Evolutionary conservation across 2,888 invertebrate species (phyloP).

Genomic region (Xestia ashworthii): DNA sequence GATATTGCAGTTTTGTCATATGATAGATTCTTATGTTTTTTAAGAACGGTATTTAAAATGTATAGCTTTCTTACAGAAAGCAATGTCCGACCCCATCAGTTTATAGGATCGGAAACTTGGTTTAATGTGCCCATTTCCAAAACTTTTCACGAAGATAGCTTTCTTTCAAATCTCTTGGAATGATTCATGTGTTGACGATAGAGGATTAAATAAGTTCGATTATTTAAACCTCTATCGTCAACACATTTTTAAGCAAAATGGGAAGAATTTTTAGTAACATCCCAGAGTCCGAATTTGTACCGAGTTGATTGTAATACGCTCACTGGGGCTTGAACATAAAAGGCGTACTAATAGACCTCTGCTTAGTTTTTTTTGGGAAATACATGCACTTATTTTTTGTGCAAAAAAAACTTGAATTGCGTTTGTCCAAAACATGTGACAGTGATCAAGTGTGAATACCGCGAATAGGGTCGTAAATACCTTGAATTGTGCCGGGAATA

Average conservation of each 20-base stretch:
- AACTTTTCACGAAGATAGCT: not conserved
- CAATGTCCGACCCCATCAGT: not conserved
- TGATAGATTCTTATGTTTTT: too few relatives aligned
- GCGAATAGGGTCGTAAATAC: conserved; percentile 32
- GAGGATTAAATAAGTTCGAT: too few relatives aligned
- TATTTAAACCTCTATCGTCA: not conserved
- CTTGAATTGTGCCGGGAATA: conserved; percentile 28
- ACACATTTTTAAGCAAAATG: not conserved
- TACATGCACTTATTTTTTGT: not conserved
- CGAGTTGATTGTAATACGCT: not conserved
- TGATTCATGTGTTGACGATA: too few relatives aligned
- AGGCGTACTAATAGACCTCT: not conserved
- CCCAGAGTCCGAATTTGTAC: not conserved
- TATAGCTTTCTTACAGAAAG: too few relatives aligned
- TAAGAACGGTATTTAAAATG: too few relatives aligned
- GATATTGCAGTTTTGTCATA: too few relatives aligned
- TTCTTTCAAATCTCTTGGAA: conserved; percentile 8
- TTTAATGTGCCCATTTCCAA: not conserved
- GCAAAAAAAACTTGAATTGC: not conserved
- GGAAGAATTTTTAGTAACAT: not conserved
- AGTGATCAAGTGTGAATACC: conserved; percentile 17
- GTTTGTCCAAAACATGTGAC: conserved; percentile 18
- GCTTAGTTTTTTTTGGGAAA: not conserved
- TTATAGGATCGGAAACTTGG: conserved; percentile 17
- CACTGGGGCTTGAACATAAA: not conserved